Evolutionary conservation across 2,797 vertebrate species (phyloP).

Genomic region (Rhodeus uyekii): DNA sequence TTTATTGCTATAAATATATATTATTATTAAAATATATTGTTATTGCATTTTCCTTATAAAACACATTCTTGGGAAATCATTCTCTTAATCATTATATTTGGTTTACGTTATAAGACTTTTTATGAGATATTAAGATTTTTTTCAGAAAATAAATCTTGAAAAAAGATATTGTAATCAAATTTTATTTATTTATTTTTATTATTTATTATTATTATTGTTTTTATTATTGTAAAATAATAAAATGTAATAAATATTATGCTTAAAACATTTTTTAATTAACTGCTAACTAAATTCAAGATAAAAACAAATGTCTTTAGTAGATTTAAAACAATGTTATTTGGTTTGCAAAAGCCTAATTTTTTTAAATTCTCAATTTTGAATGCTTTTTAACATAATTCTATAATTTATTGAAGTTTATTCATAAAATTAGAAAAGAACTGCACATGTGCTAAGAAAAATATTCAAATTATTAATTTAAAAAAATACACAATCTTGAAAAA

Average conservation of each 20-base stretch:
- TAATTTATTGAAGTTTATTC: not conserved
- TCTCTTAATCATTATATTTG: conserved; percentile 18
- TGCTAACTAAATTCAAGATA: not conserved
- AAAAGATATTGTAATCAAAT: too few relatives aligned
- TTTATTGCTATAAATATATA: conserved; percentile 23
- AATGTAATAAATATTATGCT: not conserved
- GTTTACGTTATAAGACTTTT: not conserved
- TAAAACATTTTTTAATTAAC: not conserved
- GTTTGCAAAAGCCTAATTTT: too few relatives aligned
- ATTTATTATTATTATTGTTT: too few relatives aligned
- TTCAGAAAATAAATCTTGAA: not conserved
- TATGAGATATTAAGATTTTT: not conserved
- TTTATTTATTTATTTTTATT: too few relatives aligned
- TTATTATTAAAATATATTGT: too few relatives aligned
- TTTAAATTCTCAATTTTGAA: too few relatives aligned
- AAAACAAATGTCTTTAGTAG: not conserved
- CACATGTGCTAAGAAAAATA: not conserved
- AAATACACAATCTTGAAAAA: not conserved
- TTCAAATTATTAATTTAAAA: not conserved
- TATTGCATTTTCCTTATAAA: conserved; percentile 32
- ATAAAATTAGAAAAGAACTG: not conserved
- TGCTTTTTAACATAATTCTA: not conserved
- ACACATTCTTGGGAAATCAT: not conserved
- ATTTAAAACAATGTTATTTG: not conserved
- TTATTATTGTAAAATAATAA: too few relatives aligned